Conservation (phyloP, 2,113 vertebrate genomes). For the Lanius collurio region DNA sequence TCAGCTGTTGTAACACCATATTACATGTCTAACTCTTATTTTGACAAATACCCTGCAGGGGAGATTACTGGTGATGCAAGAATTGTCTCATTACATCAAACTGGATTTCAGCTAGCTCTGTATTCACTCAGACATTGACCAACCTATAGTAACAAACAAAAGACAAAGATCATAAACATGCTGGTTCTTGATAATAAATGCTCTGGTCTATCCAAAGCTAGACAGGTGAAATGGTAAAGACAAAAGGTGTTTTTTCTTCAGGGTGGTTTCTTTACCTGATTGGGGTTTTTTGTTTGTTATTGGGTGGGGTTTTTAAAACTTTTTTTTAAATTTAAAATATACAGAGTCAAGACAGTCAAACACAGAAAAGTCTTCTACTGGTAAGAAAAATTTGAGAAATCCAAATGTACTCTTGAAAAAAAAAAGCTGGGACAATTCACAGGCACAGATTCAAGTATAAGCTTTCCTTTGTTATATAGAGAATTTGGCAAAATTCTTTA, state of each 20-base stretch:
- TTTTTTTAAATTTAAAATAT: background rate
- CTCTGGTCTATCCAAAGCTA: background rate
- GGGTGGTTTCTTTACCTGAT: background rate
- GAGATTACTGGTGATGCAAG: background rate
- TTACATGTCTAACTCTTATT: background rate
- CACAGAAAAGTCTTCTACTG: background rate
- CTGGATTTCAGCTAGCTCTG: background rate
- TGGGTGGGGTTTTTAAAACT: accelerated
- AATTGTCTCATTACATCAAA: background rate
- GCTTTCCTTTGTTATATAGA: background rate
- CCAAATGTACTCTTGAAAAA: background rate
- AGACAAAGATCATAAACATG: background rate
- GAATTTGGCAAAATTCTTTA: background rate
- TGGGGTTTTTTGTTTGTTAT: background rate
- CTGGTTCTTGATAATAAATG: background rate
- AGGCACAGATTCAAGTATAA: background rate
- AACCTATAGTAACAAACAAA: background rate
- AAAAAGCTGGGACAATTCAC: background rate
- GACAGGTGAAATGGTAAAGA: background rate
- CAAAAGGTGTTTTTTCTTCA: background rate
- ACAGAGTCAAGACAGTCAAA: background rate
- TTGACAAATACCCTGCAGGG: background rate
- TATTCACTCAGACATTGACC: background rate
- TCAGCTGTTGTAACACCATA: background rate
- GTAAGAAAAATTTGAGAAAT: background rate